phyloP scores from a whole-genome alignment of 2,888 invertebrate species.

The Anoplius nigerrimus region DNA sequence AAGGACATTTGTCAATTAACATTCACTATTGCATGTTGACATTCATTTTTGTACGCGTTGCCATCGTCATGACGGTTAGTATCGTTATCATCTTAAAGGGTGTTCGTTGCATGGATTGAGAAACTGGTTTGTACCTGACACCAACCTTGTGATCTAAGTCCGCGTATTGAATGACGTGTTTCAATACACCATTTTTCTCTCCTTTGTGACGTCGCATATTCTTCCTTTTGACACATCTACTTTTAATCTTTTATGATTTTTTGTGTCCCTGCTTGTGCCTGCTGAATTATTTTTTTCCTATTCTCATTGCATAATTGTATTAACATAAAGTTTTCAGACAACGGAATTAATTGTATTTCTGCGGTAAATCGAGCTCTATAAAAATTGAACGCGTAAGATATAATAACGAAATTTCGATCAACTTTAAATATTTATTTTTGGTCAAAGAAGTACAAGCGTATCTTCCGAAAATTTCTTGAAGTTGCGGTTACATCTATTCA shows the following conservation, averaged over 20 bases:
- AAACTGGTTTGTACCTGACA: slow-evolving; percentile 75
- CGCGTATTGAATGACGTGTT: slow-evolving; percentile 68
- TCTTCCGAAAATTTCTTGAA: too few species aligned
- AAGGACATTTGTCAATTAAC: background rate
- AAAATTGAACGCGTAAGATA: too few species aligned
- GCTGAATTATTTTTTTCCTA: background rate
- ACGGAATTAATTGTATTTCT: too few species aligned
- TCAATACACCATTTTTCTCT: slow-evolving; percentile 60
- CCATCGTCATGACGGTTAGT: background rate
- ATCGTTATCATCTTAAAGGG: background rate
- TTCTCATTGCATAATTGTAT: background rate
- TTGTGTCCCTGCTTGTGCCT: background rate
- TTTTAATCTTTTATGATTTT: slow-evolving; percentile 18
- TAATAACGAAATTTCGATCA: too few species aligned
- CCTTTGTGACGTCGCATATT: slow-evolving; percentile 11
- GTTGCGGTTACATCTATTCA: too few species aligned
- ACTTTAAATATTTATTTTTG: too few species aligned
- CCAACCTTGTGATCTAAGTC: slow-evolving; percentile 64
- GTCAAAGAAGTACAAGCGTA: too few species aligned
- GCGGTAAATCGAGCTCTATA: too few species aligned
- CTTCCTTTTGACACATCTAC: slow-evolving; percentile 8
- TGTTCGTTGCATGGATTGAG: slow-evolving; percentile 50
- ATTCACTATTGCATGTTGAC: background rate
- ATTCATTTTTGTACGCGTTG: background rate
- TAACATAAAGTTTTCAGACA: too few species aligned